Base-by-base conservation (phyloP, 2,113 vertebrate species). In the Carlito syrichta region DNA sequence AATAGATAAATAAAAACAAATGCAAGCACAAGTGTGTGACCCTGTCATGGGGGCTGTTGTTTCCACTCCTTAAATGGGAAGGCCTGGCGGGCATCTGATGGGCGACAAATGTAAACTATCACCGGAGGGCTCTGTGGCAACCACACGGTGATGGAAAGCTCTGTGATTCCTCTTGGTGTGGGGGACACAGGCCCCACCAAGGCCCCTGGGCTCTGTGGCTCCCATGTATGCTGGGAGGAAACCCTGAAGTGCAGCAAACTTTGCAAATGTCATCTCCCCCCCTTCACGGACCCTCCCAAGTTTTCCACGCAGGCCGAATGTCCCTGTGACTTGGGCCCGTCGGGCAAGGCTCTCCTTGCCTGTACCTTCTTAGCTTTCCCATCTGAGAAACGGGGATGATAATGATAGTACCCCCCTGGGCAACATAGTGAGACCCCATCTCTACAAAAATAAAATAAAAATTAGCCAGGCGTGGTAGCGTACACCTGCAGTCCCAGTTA, bases 31-130 rank as follows among this genome's bases (percentile, higher is more conserved):
- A 30, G 19, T 40, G n/a, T 43, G 43, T 23, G 40, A 71, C 27
- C 7, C 1, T 1, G 48, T 54, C 0, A 30, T 4, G 14, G 22
- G 76, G 40, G 52, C 77, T 35, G 58, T 4, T 10, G 11, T 30
- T 3, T n/a, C 3, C 27, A 63, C 22, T 0, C 10, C 12, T 0
- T 32, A 0, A 40, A 74, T 3, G 58, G 78, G 43, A 13, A 20
- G 58, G 48, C 35, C 35, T 43, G 0, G 2, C 0, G n/a, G n/a
- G 48, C n/a, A n/a, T 69, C 20, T 48, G n/a, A 38, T 35, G n/a
- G 3, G 10, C 25, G 14, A 27, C n/a, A 43, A 20, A 50, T 20
- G 38, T 27, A 23, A 38, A 40, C 30, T 1, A 5, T 52, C 63
- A 19, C 81, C 35, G 63, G 38, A 50, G 54, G 45, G 35, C 50